These are phyloP conservation scores for Melanogrammus aeglefinus DNA, from an alignment of 2,797 vertebrate genomes.

Conservation along the genomic window DNA sequence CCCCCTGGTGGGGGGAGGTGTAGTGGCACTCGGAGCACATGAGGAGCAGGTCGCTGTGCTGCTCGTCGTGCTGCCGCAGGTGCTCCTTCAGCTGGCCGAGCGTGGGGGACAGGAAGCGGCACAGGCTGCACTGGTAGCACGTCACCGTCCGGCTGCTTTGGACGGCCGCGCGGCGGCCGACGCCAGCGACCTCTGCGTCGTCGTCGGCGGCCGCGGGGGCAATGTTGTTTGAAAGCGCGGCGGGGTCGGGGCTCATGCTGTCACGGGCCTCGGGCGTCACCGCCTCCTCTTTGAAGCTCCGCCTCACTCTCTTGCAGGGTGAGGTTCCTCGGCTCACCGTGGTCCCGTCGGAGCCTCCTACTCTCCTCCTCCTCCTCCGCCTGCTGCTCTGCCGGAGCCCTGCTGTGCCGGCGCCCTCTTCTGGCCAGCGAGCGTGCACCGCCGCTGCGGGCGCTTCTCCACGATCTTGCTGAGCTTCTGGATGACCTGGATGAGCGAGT, in stretches of 20 bases:
- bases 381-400: slow-evolving; percentile 37
- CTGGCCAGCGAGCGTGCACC: slow-evolving; percentile 78
- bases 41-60: slow-evolving; percentile 75
- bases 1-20: slow-evolving; percentile 83
- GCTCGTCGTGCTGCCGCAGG: slow-evolving; percentile 85
- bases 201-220: background rate
- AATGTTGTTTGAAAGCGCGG: slow-evolving; percentile 7
- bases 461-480: slow-evolving; percentile 97
- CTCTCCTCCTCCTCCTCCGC: slow-evolving; percentile 55
- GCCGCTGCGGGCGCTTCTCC: slow-evolving; percentile 83
- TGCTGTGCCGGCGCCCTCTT: slow-evolving; percentile 71
- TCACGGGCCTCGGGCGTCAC: background rate
- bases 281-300: slow-evolving; percentile 33
- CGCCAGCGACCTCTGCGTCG: slow-evolving; percentile 16
- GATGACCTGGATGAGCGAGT: slow-evolving; percentile 94
- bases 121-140: slow-evolving; percentile 93
- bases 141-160: slow-evolving; percentile 75
- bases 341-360: slow-evolving; percentile 48
- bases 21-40: slow-evolving; percentile 82
- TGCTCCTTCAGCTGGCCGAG: slow-evolving; percentile 85
- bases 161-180: slow-evolving; percentile 35
- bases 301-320: slow-evolving; percentile 70
- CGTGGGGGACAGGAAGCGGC: slow-evolving; percentile 83
- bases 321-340: slow-evolving; percentile 63
- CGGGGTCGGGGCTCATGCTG: background rate